phyloP scores from a whole-genome alignment of 2,113 vertebrate genomes.

The Meles meles region DNA sequence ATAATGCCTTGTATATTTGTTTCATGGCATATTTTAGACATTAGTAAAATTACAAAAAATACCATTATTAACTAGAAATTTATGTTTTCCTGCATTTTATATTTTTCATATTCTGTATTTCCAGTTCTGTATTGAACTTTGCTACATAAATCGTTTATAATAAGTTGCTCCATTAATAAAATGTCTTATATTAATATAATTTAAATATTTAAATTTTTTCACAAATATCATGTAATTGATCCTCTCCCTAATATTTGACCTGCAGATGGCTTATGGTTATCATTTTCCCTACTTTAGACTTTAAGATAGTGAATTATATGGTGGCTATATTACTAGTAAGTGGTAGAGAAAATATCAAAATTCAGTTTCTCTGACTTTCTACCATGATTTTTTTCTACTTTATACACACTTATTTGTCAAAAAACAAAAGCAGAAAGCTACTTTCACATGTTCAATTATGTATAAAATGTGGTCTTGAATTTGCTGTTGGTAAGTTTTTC shows the following conservation, averaged over 20 bases:
- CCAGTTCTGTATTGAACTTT: not conserved
- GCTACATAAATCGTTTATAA: not conserved
- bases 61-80: not conserved
- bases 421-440: not conserved
- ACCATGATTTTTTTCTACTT: not conserved
- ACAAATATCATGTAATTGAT: not conserved
- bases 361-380: not conserved
- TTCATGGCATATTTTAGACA: not conserved
- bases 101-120: not conserved
- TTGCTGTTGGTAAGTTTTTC: not conserved
- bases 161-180: not conserved
- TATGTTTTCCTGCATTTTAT: not conserved
- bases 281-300: not conserved
- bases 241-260: not conserved
- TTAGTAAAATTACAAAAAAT: not conserved
- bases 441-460: not conserved
- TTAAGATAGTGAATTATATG: not conserved
- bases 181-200: not conserved
- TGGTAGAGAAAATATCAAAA: not conserved
- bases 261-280: not conserved
- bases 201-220: not conserved
- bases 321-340: not conserved
- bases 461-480: not conserved
- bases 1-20: not conserved
- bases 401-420: not conserved